Evolutionary conservation across 2,888 invertebrate species (phyloP), one percentile per base, ranked within the genome.

Genomic region (Aleiodes alternator): DNA sequence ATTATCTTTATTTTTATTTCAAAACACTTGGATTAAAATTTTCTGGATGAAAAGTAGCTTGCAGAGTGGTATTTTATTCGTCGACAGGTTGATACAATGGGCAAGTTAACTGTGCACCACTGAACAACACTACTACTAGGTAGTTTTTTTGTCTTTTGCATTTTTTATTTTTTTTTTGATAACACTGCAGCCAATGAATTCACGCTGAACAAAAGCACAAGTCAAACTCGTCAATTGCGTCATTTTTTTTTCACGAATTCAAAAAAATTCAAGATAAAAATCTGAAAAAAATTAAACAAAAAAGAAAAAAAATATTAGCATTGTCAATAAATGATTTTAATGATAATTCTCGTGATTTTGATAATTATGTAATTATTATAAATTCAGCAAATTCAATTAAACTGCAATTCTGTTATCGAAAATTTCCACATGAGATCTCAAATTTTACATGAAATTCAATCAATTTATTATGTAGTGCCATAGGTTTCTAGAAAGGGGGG

Each of bases 91-190:
- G 59, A 31, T 59, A 59, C 59, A 59, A 59, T 59, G 9, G 59
- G 34, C 59, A 31, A 59, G 59, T 59, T 59, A 59, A 59, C 59
- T 59, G 31, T 57, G 57, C 57, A 57, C 11, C 57, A 31, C 43
- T 43, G 9, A 43, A 43, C 4, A 43, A 43, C 43, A 43, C 43
- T 38, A 38, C 1, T 11, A 31, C 31, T 1, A 23, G 23, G 23
- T 23, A 23, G 23, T 23, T 23, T 23, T 23, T 23, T 23, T 23
- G 23, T 23, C 23, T 23, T 23, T 23, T 23, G 57, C 57, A 9
- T 2, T 57, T 23, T 12, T 57, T 57, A 31, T 57, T 57, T 57
- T 56, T 56, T 23, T 34, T 34, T 6, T 8, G 7, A 43, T 57
- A 31, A 57, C 57, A 57, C 57, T 12, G 0, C n/a, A 12, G n/a